Percentiles rank a stretch among this genome's conserved stretches.
Evolutionary conservation across 2,888 invertebrate species (phyloP).

Genomic region (Meiosimyza decipiens): DNA sequence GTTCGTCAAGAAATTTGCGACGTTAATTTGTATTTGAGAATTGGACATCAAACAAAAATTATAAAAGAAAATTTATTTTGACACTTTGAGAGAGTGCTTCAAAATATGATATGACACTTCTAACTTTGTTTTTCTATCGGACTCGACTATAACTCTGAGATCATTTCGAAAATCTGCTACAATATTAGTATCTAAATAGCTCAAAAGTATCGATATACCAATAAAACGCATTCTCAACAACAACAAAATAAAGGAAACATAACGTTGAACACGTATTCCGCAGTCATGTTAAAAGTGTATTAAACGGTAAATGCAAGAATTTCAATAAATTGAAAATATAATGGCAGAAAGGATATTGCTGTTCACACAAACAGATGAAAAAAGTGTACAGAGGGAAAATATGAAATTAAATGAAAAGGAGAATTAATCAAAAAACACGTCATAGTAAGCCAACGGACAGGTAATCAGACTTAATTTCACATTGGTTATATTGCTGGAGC

Average conservation of each 20-base stretch:
- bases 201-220: no score
- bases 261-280: not conserved
- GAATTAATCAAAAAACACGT: conserved; percentile 8
- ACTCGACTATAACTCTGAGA: no score
- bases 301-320: conserved; percentile 20
- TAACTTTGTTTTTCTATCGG: no score
- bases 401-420: conserved; percentile 1
- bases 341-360: not conserved
- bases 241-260: not conserved
- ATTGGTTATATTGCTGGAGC: not conserved
- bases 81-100: no score
- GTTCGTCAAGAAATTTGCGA: no score
- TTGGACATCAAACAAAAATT: no score
- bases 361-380: not conserved
- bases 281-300: conserved; percentile 3
- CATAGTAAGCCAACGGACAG: not conserved
- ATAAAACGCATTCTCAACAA: not conserved
- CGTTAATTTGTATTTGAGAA: no score
- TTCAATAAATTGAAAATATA: conserved; percentile 16
- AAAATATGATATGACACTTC: no score
- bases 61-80: no score
- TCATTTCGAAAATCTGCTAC: no score
- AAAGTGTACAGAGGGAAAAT: not conserved
- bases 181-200: no score
- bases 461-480: not conserved